These are phyloP conservation scores for Pantala flavescens DNA, from an alignment of 1,140 invertebrate genomes.

Conservation along the genomic window DNA sequence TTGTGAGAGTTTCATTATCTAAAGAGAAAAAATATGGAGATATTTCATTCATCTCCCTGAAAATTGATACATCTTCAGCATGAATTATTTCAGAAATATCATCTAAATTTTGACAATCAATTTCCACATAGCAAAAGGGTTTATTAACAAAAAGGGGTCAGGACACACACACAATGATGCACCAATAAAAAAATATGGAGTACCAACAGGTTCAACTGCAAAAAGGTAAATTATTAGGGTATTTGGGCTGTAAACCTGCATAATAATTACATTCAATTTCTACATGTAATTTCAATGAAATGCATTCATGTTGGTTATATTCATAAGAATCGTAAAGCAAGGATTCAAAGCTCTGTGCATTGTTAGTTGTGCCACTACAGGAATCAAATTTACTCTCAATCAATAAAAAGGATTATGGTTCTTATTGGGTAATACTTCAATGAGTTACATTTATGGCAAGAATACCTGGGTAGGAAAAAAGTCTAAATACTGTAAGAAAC, in stretches of 20 bases:
- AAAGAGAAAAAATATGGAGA: too few species aligned
- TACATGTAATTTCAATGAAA: neutral
- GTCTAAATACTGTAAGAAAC: neutral
- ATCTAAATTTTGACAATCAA: neutral
- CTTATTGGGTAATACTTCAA: neutral
- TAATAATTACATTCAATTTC: neutral
- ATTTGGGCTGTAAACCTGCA: neutral
- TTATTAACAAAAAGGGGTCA: too few species aligned
- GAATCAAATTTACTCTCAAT: neutral
- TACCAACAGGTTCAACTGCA: neutral
- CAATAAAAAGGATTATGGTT: neutral
- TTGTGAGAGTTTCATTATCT: too few species aligned
- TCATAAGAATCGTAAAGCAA: neutral
- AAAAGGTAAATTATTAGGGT: neutral
- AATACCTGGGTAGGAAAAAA: neutral
- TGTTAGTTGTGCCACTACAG: conserved; percentile 4
- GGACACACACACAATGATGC: neutral
- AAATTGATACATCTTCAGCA: too few species aligned
- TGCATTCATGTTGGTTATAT: neutral
- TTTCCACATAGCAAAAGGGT: too few species aligned
- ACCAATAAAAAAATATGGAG: neutral
- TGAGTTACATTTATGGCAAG: neutral
- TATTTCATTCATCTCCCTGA: too few species aligned
- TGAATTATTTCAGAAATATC: neutral
- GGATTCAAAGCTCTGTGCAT: neutral